Base-by-base conservation (phyloP, 2,797 vertebrate genomes). In the Falco novaeseelandiae region DNA sequence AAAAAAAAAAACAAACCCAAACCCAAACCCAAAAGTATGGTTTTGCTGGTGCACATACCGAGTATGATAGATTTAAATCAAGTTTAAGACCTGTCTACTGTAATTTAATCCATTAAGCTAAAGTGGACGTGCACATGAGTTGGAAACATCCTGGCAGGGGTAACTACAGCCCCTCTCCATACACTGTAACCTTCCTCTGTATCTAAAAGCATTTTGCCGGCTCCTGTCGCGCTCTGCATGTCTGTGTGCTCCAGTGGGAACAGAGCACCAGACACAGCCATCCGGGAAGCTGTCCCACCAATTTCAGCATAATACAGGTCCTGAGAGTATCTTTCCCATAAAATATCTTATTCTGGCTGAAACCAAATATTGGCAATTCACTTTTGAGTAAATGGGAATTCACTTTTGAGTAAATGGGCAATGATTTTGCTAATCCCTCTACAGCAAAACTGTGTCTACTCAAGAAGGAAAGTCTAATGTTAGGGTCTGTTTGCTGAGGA, bases 401-500 rank as follows among this genome's bases (percentile, higher is more conserved):
- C 36, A 26, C 16, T 26, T 26, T 20, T 76, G 22, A 87, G 40
- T 63, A 62, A 49, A 13, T 1, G 20, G n/a, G 6, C 36, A 58
- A 32, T 9, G 14, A 69, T 85, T 93, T 89, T 69, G 26, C 36
- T 82, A 44, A 69, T n/a, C 15, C 27, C 10, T 73, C 38, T 52
- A 59, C 16, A 51, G 38, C 25, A 84, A 87, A 96, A 63, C 12
- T 2, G 1, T 12, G 12, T 48, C 30, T 67, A 9, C 17, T 79
- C 27, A 22, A 22, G 38, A 71, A 89, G 40, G 14, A 12, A 55
- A 44, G 58, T 55, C 59, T 76, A 3, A 0, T 8, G 29, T 54
- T 49, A 12, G 51, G 25, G 15, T 36, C 21, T 83, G 49, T 49
- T 57, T 0, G 0, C 27, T 2, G 4, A 52, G 77, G 46, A 88